Conservation (phyloP, 2,113 vertebrate genomes). For the Nerophis lumbriciformis region DNA sequence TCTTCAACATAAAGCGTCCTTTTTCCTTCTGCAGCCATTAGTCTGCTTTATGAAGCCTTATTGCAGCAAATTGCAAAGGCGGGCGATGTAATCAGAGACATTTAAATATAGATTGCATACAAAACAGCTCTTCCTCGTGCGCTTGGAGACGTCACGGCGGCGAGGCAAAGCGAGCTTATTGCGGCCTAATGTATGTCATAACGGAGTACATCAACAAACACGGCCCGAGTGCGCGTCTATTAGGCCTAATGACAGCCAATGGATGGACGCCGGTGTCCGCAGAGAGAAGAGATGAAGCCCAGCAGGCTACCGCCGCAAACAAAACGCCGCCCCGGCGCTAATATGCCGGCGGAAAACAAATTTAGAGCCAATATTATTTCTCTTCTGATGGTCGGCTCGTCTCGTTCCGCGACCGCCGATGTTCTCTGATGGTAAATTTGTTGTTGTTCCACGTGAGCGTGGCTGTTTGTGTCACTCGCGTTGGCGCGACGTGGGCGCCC, state of each 20-base stretch:
- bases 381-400: not conserved
- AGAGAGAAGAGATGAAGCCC: constrained; percentile 4
- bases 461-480: constrained; percentile 1
- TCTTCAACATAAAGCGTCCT: not conserved
- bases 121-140: constrained; percentile 1
- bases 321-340: constrained; percentile 1
- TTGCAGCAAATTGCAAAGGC: constrained; percentile 5
- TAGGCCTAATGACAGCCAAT: constrained; percentile 9
- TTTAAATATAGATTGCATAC: constrained; percentile 12
- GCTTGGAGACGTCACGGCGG: not conserved
- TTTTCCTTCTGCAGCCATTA: constrained; percentile 1
- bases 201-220: not conserved
- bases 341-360: constrained; percentile 5
- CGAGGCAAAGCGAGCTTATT: not conserved
- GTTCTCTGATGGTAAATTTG: no score
- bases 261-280: constrained; percentile 2
- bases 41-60: constrained; percentile 3
- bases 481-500: not conserved
- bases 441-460: constrained; percentile 1
- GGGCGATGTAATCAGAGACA: constrained; percentile 6
- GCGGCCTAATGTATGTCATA: constrained; percentile 10
- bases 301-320: not conserved
- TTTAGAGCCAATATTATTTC: constrained; percentile 2
- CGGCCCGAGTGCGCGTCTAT: constrained; percentile 4
- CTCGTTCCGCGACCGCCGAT: not conserved